phyloP scores from a whole-genome alignment of 2,113 vertebrate genomes.

The Calidris pygmaea region DNA sequence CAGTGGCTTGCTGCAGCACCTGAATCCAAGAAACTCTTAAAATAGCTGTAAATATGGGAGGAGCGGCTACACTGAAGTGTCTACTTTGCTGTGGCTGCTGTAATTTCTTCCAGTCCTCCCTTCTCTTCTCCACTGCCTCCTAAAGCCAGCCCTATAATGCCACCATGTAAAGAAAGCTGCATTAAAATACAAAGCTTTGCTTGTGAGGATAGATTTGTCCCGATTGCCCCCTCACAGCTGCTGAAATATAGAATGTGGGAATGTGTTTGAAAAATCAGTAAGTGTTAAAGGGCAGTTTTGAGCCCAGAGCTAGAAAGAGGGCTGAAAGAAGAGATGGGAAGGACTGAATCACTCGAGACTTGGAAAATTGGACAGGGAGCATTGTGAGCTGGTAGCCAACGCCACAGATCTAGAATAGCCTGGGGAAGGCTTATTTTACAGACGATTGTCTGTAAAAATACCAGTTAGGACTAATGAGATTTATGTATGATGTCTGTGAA shows the following conservation, averaged over 20 bases:
- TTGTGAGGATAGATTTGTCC: slow-evolving; percentile 57
- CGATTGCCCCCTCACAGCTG: slow-evolving; percentile 39
- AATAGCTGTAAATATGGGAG: not conserved
- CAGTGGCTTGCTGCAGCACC: slow-evolving; percentile 2
- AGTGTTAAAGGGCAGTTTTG: slow-evolving; percentile 47
- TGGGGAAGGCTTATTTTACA: slow-evolving; percentile 37
- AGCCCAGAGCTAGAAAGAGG: slow-evolving; percentile 14
- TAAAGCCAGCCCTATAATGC: slow-evolving; percentile 44
- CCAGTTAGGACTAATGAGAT: slow-evolving; percentile 17
- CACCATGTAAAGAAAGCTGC: slow-evolving; percentile 22
- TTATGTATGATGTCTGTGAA: slow-evolving; percentile 29
- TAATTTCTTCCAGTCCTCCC: not conserved
- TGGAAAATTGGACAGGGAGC: slow-evolving; percentile 47
- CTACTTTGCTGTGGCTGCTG: not conserved
- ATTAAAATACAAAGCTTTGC: slow-evolving; percentile 60
- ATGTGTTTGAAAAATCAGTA: slow-evolving; percentile 35
- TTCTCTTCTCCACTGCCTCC: not conserved
- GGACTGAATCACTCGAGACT: slow-evolving; percentile 45
- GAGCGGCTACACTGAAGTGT: not conserved
- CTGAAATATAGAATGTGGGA: slow-evolving; percentile 30
- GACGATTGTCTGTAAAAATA: slow-evolving; percentile 21
- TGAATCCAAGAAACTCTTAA: not conserved
- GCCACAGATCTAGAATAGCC: slow-evolving; percentile 15
- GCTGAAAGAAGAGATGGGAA: slow-evolving; percentile 43
- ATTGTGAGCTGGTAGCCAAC: slow-evolving; percentile 5